These are phyloP conservation scores for Gadopsis bispinosus DNA, from an alignment of 2,797 vertebrate genomes.

Conservation along the genomic window DNA sequence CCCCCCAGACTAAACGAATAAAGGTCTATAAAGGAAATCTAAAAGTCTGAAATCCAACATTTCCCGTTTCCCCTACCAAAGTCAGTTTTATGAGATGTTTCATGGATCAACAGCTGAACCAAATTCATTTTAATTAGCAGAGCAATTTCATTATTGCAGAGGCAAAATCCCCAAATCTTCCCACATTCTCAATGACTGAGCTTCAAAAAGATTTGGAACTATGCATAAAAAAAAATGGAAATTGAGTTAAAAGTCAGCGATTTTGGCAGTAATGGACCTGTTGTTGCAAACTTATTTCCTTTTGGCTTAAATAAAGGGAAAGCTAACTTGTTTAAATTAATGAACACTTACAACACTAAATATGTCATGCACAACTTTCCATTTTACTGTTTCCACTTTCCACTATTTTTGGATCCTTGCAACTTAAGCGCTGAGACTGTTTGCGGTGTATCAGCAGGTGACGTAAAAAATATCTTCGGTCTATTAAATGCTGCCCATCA, in stretches of 20 bases:
- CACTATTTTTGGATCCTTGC: not conserved
- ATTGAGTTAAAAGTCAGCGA: slow-evolving; percentile 40
- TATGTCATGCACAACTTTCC: not conserved
- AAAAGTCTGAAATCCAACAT: slow-evolving; percentile 9
- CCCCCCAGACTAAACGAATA: not conserved
- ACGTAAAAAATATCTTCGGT: not conserved
- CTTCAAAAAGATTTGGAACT: slow-evolving; percentile 30
- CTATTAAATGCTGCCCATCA: not conserved
- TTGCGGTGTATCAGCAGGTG: not conserved
- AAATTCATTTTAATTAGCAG: slow-evolving; percentile 37
- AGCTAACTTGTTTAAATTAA: not conserved
- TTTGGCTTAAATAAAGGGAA: slow-evolving; percentile 15
- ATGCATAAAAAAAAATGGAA: slow-evolving; percentile 39
- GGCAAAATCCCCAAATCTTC: slow-evolving; percentile 24
- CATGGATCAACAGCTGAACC: slow-evolving; percentile 42
- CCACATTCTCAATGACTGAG: slow-evolving; percentile 14
- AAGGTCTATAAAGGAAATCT: slow-evolving; percentile 10
- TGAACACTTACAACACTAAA: not conserved
- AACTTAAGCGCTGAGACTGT: not conserved
- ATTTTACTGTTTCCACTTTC: not conserved
- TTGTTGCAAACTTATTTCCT: slow-evolving; percentile 34
- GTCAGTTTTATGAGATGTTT: slow-evolving; percentile 27
- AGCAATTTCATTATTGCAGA: slow-evolving; percentile 36
- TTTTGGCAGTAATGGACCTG: slow-evolving; percentile 26
- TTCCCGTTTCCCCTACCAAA: slow-evolving; percentile 16